Percentiles rank a stretch among this genome's conserved stretches.
These are phyloP conservation scores for Lateolabrax maculatus DNA, from an alignment of 2,797 vertebrate species.

Conservation along the genomic window DNA sequence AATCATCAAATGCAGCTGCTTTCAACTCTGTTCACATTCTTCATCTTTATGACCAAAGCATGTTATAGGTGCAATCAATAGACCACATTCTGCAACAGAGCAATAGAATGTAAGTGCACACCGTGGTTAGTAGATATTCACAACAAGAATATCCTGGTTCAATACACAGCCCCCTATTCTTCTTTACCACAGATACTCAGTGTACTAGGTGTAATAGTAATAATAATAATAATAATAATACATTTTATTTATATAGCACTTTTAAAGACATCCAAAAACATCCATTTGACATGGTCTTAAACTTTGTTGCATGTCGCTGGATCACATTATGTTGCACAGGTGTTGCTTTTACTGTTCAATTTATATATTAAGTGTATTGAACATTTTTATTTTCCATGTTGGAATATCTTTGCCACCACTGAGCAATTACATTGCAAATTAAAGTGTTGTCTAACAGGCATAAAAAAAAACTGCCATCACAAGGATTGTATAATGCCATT, in stretches of 20 bases:
- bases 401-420: not conserved
- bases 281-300: not conserved
- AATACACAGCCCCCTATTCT: not conserved
- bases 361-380: conserved; percentile 16
- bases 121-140: not conserved
- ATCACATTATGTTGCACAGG: not conserved
- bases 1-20: not conserved
- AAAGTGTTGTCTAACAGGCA: conserved; percentile 16
- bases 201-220: not conserved
- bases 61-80: not conserved
- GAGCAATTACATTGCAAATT: conserved; percentile 19
- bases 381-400: conserved; percentile 20
- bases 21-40: not conserved
- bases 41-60: not conserved
- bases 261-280: no score
- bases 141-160: not conserved
- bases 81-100: not conserved
- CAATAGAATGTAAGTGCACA: not conserved
- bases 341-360: conserved; percentile 17
- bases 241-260: no score
- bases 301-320: not conserved
- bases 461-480: conserved; percentile 14
- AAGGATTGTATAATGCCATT: not conserved
- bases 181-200: not conserved
- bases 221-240: no score